Evolutionary conservation across 30 jellyfish, hydroid and myxozoan genomes (phyloP).

Genomic region (Hydractinia echinata): DNA sequence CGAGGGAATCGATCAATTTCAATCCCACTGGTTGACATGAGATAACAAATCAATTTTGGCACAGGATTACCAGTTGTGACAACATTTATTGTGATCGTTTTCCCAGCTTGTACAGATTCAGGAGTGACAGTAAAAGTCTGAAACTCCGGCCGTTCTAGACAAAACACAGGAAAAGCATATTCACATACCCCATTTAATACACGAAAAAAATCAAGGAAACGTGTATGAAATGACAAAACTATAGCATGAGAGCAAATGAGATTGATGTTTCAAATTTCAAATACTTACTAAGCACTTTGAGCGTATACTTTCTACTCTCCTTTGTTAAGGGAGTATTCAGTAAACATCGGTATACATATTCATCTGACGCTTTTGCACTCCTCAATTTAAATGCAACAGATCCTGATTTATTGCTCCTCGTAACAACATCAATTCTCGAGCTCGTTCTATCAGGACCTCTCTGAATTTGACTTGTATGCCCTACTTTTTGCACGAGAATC

Average conservation of each 20-base stretch:
- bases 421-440: neutral
- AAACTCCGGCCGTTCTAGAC: conserved; percentile 32
- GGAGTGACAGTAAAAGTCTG: neutral
- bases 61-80: conserved; percentile 23
- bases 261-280: neutral
- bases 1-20: neutral
- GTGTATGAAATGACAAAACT: too few relatives aligned
- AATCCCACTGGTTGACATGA: neutral
- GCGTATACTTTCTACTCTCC: neutral
- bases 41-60: conserved; percentile 15
- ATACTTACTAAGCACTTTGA: conserved; percentile 10
- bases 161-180: too few relatives aligned
- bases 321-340: neutral
- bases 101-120: conserved; percentile 4
- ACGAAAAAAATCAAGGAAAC: too few relatives aligned
- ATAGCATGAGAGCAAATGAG: neutral
- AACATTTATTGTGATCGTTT: neutral
- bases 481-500: neutral
- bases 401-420: neutral
- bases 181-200: too few relatives aligned
- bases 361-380: neutral
- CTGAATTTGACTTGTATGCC: neutral
- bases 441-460: neutral
- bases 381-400: conserved; percentile 14
- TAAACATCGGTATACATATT: neutral